Conservation (phyloP, 1,140 invertebrate genomes). For the Teleogryllus occipitalis region DNA sequence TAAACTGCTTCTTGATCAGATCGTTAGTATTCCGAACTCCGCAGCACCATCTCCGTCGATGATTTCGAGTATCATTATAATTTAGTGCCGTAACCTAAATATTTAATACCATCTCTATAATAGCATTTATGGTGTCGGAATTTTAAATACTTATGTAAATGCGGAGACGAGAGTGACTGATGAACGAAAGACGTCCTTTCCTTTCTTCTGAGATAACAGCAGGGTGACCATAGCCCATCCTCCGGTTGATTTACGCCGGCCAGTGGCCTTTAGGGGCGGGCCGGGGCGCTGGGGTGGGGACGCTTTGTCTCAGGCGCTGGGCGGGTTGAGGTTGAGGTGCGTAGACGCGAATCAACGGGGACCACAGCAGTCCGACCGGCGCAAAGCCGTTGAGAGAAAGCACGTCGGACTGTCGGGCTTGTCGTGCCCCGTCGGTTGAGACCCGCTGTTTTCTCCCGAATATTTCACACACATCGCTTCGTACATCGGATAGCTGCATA, state of each 20-base stretch:
- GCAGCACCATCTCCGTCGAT: neutral
- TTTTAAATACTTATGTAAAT: conserved; percentile 6
- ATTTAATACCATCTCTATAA: neutral
- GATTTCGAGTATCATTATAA: neutral
- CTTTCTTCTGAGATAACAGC: neutral
- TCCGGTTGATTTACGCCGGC: neutral
- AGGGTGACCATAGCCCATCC: neutral
- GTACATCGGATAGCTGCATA: too few relatives aligned
- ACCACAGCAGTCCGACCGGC: too few relatives aligned
- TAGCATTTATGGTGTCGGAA: conserved; percentile 4
- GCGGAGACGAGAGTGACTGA: neutral
- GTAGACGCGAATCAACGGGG: too few relatives aligned
- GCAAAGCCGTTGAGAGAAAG: too few relatives aligned
- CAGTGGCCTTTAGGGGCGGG: neutral
- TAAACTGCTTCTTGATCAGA: neutral
- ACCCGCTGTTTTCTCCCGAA: too few relatives aligned
- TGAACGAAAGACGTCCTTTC: neutral
- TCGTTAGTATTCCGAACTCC: neutral
- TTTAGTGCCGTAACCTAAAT: neutral
- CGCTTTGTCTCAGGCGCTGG: too few relatives aligned
- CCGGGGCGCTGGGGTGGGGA: too few relatives aligned
- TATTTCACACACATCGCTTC: too few relatives aligned
- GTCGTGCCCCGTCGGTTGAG: too few relatives aligned
- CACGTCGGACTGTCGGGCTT: too few relatives aligned
- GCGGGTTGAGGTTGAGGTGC: too few relatives aligned